phyloP scores from a whole-genome alignment of 2,113 vertebrate genomes.

The Alosa alosa region DNA sequence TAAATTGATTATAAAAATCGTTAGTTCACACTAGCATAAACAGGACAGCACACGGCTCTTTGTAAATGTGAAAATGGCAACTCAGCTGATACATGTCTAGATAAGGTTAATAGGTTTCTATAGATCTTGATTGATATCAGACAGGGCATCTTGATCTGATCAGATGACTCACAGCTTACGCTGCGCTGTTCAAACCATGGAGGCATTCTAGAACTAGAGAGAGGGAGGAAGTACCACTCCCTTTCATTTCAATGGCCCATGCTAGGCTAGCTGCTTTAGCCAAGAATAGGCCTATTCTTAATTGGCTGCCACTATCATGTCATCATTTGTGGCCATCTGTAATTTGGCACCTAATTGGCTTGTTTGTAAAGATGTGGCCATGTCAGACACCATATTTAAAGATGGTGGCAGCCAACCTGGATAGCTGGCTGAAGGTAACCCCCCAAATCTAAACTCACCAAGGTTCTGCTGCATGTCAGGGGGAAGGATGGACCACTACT shows the following conservation, averaged over 20 bases:
- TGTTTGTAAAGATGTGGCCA: too few relatives aligned
- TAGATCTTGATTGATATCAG: background rate
- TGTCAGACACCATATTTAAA: too few relatives aligned
- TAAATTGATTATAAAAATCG: slow-evolving; percentile 29
- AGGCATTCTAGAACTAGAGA: too few relatives aligned
- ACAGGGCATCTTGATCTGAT: background rate
- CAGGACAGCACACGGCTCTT: background rate
- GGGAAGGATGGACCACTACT: background rate
- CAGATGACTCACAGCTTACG: background rate
- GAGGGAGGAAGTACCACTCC: too few relatives aligned
- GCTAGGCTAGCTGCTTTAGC: too few relatives aligned
- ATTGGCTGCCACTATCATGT: too few relatives aligned
- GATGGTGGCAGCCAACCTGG: too few relatives aligned
- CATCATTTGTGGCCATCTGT: too few relatives aligned
- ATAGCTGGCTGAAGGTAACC: too few relatives aligned
- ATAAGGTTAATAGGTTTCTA: background rate
- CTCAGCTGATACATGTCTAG: background rate
- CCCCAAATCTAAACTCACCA: background rate
- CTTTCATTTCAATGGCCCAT: too few relatives aligned
- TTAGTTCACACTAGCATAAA: background rate
- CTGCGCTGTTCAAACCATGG: background rate
- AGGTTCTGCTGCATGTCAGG: background rate
- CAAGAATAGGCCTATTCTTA: too few relatives aligned
- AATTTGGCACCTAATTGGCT: too few relatives aligned
- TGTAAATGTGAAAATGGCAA: background rate